Percentiles rank a stretch among this genome's conserved stretches.
Evolutionary conservation across 2,888 invertebrate species (phyloP).

Genomic region (Sisyra terminalis): DNA sequence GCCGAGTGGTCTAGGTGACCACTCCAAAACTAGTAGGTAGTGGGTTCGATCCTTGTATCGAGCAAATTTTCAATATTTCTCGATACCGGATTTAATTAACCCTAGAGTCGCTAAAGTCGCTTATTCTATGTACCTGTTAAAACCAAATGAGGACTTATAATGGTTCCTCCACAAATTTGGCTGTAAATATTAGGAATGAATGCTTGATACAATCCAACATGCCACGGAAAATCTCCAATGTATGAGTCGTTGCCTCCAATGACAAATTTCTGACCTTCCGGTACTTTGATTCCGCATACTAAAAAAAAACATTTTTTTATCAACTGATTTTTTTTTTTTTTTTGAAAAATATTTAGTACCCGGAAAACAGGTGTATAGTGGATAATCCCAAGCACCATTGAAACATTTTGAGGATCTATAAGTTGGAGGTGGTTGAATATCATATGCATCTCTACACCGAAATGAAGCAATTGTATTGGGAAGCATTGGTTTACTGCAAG

Average conservation of each 20-base stretch:
- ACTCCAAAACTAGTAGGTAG: no score
- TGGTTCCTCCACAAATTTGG: constrained; percentile 20
- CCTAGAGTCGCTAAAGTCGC: not conserved
- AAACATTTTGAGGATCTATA: constrained; percentile 4
- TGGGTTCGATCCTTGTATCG: no score
- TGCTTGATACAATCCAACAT: constrained; percentile 17
- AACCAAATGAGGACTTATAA: constrained; percentile 17
- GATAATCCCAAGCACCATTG: constrained; percentile 9
- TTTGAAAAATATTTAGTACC: constrained; percentile 6
- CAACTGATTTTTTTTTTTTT: not conserved
- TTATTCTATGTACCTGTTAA: constrained; percentile 19
- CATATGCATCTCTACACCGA: constrained; percentile 9
- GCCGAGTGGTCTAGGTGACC: no score
- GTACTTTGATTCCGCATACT: constrained; percentile 21
- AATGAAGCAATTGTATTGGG: constrained; percentile 9
- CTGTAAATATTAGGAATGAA: constrained; percentile 2
- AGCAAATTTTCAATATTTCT: no score
- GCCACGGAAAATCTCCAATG: constrained; percentile 22
- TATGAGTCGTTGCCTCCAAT: constrained; percentile 17
- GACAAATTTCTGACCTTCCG: constrained; percentile 16
- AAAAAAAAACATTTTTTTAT: not conserved
- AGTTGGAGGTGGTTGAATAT: not conserved
- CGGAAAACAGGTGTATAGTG: constrained; percentile 8
- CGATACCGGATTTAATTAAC: no score
- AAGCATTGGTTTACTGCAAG: constrained; percentile 7